These are phyloP conservation scores for Labeo rohita DNA, from an alignment of 2,113 vertebrate species.

Conservation along the genomic window DNA sequence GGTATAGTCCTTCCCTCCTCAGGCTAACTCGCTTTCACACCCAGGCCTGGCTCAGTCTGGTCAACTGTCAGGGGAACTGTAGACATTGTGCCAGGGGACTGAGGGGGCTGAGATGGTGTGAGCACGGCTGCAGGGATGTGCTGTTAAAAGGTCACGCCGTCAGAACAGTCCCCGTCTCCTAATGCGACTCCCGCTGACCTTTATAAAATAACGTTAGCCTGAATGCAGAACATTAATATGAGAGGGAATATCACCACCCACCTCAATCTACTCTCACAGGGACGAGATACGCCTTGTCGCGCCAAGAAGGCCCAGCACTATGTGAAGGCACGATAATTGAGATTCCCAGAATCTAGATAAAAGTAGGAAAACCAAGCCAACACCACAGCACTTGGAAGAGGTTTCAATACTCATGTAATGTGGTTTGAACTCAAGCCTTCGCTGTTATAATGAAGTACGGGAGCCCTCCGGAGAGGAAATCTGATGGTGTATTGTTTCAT, in stretches of 20 bases:
- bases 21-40: conserved; percentile 12
- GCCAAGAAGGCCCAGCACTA: background rate
- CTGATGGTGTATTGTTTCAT: conserved; percentile 61
- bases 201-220: conserved; percentile 63
- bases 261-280: background rate
- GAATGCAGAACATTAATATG: conserved; percentile 25
- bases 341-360: background rate
- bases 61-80: conserved; percentile 38
- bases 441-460: conserved; percentile 67
- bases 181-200: conserved; percentile 68
- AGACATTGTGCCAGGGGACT: background rate
- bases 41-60: conserved; percentile 2
- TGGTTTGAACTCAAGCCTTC: conserved; percentile 51
- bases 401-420: conserved; percentile 24
- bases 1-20: conserved; percentile 24
- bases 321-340: background rate
- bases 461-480: conserved; percentile 59
- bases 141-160: conserved; percentile 73
- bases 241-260: background rate
- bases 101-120: conserved; percentile 40
- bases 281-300: background rate
- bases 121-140: conserved; percentile 55
- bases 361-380: conserved; percentile 34
- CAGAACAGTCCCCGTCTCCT: conserved; percentile 58
- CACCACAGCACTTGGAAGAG: conserved; percentile 39